These are phyloP conservation scores for Hyles euphorbiae DNA, from an alignment of 1,140 invertebrate species.

Conservation along the genomic window DNA sequence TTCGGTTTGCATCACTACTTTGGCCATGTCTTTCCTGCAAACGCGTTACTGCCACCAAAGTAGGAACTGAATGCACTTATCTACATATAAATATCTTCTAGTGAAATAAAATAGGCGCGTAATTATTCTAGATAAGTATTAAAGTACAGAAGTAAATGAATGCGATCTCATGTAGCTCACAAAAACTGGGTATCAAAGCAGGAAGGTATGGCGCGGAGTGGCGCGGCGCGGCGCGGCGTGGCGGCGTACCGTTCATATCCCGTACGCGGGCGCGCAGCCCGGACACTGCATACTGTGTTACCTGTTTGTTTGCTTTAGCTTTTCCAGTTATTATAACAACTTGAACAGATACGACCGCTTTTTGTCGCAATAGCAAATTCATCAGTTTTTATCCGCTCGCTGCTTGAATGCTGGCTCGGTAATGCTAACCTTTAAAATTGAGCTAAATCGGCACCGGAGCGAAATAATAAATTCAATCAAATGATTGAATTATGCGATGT, in stretches of 20 bases:
- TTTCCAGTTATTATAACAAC: constrained; percentile 51
- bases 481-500: too few relatives aligned
- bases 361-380: constrained; percentile 16
- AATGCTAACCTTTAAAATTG: too few relatives aligned
- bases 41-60: too few relatives aligned
- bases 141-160: constrained; percentile 23
- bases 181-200: constrained; percentile 60
- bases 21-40: too few relatives aligned
- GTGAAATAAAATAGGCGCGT: constrained; percentile 1
- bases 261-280: constrained; percentile 45
- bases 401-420: too few relatives aligned
- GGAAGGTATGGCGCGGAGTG: constrained; percentile 36
- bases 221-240: not conserved
- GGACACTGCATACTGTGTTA: constrained; percentile 51
- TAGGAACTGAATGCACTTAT: too few relatives aligned
- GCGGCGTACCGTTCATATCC: constrained; percentile 47
- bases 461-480: too few relatives aligned
- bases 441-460: too few relatives aligned
- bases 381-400: too few relatives aligned
- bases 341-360: constrained; percentile 22
- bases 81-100: too few relatives aligned
- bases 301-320: constrained; percentile 39
- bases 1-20: too few relatives aligned
- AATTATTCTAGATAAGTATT: constrained; percentile 12
- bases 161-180: constrained; percentile 42